These are phyloP conservation scores for Apis mellifera DNA, from an alignment of 1,140 invertebrate species.

Conservation along the genomic window Amel_HAv3.1 CM009931.2:22924001-22924500, in stretches of 20 bases:
- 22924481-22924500: no score
- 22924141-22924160: slow-evolving; percentile 5
- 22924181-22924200: slow-evolving; percentile 7
- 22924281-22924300: slow-evolving; percentile 6
- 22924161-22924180: neutral
- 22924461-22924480: no score
- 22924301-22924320: neutral
- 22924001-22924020: neutral
- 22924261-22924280: neutral
- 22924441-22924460: no score
- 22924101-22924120: no score
- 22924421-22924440: no score
- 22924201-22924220: neutral
- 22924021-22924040: neutral
- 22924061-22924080: neutral
- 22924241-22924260: neutral
- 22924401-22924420: neutral
- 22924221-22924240: neutral
- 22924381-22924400: neutral
- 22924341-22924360: slow-evolving; percentile 11
- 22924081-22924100: neutral
- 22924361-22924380: neutral
- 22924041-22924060: neutral
- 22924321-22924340: slow-evolving; percentile 3
- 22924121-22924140: neutral